These are phyloP conservation scores for Styela plicata DNA, from an alignment of 23 tunicate genomes.

Conservation along the genomic window DNA sequence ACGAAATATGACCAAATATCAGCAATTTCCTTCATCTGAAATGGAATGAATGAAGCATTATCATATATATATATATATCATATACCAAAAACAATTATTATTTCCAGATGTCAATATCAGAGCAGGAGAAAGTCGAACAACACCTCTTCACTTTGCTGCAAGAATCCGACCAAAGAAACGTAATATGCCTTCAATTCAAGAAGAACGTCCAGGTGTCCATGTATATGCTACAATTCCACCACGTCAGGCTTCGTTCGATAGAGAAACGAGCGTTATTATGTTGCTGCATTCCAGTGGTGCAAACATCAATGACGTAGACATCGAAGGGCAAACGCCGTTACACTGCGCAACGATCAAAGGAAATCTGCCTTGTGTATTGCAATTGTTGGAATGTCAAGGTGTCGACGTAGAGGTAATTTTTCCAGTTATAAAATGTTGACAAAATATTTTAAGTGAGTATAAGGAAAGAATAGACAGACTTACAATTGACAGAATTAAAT, in stretches of 20 bases:
- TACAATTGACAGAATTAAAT: too few relatives aligned
- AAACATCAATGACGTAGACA: conserved; percentile 51
- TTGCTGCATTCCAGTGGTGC: conserved; percentile 60
- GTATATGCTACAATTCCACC: background rate
- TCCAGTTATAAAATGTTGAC: too few relatives aligned
- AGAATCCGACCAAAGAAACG: conserved; percentile 43
- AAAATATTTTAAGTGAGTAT: too few relatives aligned
- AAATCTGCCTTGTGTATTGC: conserved; percentile 45
- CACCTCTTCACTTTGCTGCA: conserved; percentile 77
- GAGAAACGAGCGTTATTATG: conserved; percentile 43
- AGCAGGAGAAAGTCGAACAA: conserved; percentile 50
- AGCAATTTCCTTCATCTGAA: too few relatives aligned
- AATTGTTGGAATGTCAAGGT: conserved; percentile 44
- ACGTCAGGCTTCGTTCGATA: conserved; percentile 6
- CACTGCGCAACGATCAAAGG: conserved; percentile 86
- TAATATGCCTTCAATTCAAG: background rate
- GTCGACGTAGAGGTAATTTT: conserved; percentile 56
- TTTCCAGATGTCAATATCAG: conserved; percentile 46
- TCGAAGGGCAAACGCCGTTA: conserved; percentile 76
- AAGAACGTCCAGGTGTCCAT: background rate
- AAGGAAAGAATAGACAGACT: too few relatives aligned
- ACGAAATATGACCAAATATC: too few relatives aligned
- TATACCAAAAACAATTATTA: too few relatives aligned
- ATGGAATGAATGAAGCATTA: too few relatives aligned
- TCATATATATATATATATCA: too few relatives aligned